Percentiles rank a stretch among this genome's conserved stretches.
Evolutionary conservation across 2,797 vertebrate species (phyloP).

Genomic region (Myoxocephalus aenaeus): DNA sequence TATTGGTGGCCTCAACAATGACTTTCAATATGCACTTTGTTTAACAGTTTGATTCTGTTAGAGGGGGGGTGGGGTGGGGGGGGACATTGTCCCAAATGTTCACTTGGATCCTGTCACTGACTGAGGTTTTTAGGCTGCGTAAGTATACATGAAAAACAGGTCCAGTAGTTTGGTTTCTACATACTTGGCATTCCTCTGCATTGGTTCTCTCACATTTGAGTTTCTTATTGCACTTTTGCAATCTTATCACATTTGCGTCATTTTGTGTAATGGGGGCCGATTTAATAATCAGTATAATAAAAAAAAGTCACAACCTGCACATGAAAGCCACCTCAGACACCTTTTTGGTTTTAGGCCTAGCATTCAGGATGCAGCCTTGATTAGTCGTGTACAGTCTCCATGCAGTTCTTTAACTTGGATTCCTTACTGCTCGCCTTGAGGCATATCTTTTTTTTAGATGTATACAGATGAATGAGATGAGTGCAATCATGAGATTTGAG

Average conservation of each 20-base stretch:
- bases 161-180: not conserved
- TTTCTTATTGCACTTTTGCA: slow-evolving; percentile 19
- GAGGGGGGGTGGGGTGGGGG: no score
- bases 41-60: slow-evolving; percentile 53
- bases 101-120: slow-evolving; percentile 18
- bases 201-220: slow-evolving; percentile 23
- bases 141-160: slow-evolving; percentile 19
- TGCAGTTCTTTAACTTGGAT: slow-evolving; percentile 8
- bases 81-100: slow-evolving; percentile 14
- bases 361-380: slow-evolving; percentile 13
- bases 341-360: not conserved
- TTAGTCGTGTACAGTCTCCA: slow-evolving; percentile 1
- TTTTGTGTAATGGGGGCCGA: slow-evolving; percentile 10
- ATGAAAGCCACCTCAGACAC: slow-evolving; percentile 27
- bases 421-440: slow-evolving; percentile 18
- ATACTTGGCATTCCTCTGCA: slow-evolving; percentile 17
- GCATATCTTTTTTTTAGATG: slow-evolving; percentile 13
- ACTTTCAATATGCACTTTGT: slow-evolving; percentile 78
- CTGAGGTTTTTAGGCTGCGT: slow-evolving; percentile 4
- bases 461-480: slow-evolving; percentile 11
- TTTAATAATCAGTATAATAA: slow-evolving; percentile 27
- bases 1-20: slow-evolving; percentile 72
- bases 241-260: not conserved
- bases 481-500: slow-evolving; percentile 19
- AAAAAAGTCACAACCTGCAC: slow-evolving; percentile 9